Evolutionary conservation across 1,140 invertebrate genomes (phyloP).

Genomic region (Cotesia glomerata): DNA sequence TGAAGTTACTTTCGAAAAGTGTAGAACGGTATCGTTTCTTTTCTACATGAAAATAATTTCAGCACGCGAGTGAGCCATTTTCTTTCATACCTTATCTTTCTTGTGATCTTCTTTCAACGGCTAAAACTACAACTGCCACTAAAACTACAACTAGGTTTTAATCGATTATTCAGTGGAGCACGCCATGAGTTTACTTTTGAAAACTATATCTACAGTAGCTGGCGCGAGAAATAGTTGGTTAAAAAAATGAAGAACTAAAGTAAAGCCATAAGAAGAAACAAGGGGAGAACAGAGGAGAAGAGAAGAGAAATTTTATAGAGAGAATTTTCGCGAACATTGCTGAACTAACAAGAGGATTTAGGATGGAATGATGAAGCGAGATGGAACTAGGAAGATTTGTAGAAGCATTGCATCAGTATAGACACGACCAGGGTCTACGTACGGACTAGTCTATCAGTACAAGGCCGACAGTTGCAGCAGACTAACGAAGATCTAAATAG

Average conservation of each 20-base stretch:
- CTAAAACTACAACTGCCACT: no score
- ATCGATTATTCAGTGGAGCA: slow-evolving; percentile 6
- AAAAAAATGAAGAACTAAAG: no score
- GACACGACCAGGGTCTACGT: no score
- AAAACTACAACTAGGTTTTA: background rate
- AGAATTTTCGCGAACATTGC: slow-evolving; percentile 4
- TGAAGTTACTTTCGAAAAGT: no score
- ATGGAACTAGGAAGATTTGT: no score
- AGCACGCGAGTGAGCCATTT: background rate
- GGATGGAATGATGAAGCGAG: no score
- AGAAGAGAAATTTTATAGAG: background rate
- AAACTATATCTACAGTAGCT: background rate
- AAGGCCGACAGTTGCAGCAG: background rate
- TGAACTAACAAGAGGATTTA: background rate
- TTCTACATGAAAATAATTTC: slow-evolving; percentile 15
- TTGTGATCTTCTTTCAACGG: no score
- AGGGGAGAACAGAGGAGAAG: no score
- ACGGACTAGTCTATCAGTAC: background rate
- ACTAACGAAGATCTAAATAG: slow-evolving; percentile 10
- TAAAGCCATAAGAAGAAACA: no score
- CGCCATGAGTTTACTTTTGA: background rate
- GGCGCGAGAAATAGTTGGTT: background rate
- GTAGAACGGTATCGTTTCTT: background rate
- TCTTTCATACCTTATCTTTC: no score
- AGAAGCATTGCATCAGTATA: no score